Base-by-base conservation (phyloP, 2,113 vertebrate species). In the Anguilla rostrata region DNA sequence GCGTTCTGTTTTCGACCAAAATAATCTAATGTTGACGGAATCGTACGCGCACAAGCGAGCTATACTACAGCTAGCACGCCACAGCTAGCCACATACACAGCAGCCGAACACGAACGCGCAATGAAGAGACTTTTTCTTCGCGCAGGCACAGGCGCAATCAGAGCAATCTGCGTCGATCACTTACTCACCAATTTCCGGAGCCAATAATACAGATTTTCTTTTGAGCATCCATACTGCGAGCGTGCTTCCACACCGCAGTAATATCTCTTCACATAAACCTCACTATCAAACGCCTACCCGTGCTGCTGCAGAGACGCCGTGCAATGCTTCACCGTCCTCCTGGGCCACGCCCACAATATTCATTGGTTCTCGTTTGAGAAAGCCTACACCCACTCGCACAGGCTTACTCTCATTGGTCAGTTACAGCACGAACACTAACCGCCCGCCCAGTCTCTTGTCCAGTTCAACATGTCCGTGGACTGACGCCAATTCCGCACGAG, bases 141-240 rank as follows among this genome's bases (percentile, higher is more conserved):
- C 5, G n/a, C 7, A 9, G 26, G 16, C n/a, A 75, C n/a, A 11
- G 71, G n/a, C n/a, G 7, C 71, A n/a, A 12, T n/a, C 0, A 75
- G n/a, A 12, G 12, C 34, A 12, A 75, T 5, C 11, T 1, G 26
- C 8, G 20, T 22, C n/a, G 20, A 39, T 11, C 56, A 49, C 96
- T 96, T 94, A 96, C 96, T 96, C 94, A 96, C 98, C 98, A 99
- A 93, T 99, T 99, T 88, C 98, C 98, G 0, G 98, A 99, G 90
- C 98, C 98, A 87, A 99, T 94, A 92, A 99, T 91, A 95, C 98
- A 99, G 88, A 99, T 96, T 91, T 95, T 98, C 93, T 96, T 95
- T 11, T 94, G 89, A 89, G 92, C 85, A 90, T 93, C 92, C 95
- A 96, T 96, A n/a, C 9, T 56, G 9, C 39, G 43, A 20, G 18